Evolutionary conservation across 53 echinoderm and acorn worm genomes (phyloP), one percentile per base, ranked within the genome.

Genomic region (Luidia sarsii): DNA sequence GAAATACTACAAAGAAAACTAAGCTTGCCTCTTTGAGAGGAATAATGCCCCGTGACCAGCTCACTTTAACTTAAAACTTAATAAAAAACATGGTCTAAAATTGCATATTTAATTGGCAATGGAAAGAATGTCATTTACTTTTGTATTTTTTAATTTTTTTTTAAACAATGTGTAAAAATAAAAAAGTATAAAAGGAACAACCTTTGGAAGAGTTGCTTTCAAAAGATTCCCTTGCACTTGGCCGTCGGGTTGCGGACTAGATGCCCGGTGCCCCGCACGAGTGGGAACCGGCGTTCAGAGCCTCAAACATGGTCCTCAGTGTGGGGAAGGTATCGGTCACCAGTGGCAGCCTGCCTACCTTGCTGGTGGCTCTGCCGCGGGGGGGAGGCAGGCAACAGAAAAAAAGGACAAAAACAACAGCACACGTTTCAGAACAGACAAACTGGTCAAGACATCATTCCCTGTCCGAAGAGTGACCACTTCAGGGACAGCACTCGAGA

Each of bases 261-360:
- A 56, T 16, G 33, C 56, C 41, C 13, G 48, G 56, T 31, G 64
- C 20, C 21, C 56, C 60, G 68, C 95, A 95, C 18, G 86, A 68
- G 19, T 48, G 65, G 0, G 86, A 67, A 10, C 92, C 95, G 4
- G 82, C 92, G 31, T 92, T 92, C 46, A 95, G 68, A 0, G 85
- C 86, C 77, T 95, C 95, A 37, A 95, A 30, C 82, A 95, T 92
- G 11, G 88, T 59, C 52, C 95, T 87, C 75, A 92, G 56, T 4
- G 92, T 84, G 2, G 95, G 90, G 50, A 95, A 88, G 7, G 88
- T 83, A 57, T 95, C 90, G 18, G 82, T 77, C 16, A 92, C 95
- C 14, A 33, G 52, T 7, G 95, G 90, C n/a, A 95, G 48, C 6
- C 83, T 81, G 8, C 55, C 56, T 7, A 90, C 23, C 35, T 90